These are phyloP conservation scores for Atrina japonica DNA, from an alignment of 2,888 invertebrate species.

Conservation along the genomic window DNA sequence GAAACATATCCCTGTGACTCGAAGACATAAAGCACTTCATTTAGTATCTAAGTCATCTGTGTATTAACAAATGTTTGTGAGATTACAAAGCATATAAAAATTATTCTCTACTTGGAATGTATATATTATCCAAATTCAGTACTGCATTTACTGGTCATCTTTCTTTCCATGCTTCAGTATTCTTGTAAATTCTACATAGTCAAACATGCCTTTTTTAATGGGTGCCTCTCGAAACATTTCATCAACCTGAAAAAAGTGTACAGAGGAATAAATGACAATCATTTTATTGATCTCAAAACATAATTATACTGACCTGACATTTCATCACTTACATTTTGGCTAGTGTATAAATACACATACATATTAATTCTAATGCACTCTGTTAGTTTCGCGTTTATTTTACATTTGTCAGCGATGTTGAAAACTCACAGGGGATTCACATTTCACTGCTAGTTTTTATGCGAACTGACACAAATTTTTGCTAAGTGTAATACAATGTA, in stretches of 20 bases:
- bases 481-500: too few relatives aligned
- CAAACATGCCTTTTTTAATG: slow-evolving; percentile 94
- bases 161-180: slow-evolving; percentile 99
- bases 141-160: slow-evolving; percentile 83
- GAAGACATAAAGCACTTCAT: too few relatives aligned
- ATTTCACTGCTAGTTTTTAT: too few relatives aligned
- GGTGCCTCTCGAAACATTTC: slow-evolving; percentile 99
- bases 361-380: slow-evolving; percentile 32
- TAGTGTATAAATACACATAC: not conserved
- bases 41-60: too few relatives aligned
- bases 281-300: not conserved
- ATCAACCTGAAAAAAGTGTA: slow-evolving; percentile 85
- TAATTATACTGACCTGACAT: not conserved
- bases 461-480: too few relatives aligned
- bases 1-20: too few relatives aligned
- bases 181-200: slow-evolving; percentile 98
- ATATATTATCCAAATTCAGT: too few relatives aligned
- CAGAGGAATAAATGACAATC: too few relatives aligned
- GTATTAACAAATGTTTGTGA: not conserved
- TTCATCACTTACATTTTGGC: not conserved
- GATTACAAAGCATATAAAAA: slow-evolving; percentile 3
- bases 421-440: too few relatives aligned
- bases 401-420: too few relatives aligned
- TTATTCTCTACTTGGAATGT: not conserved
- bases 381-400: too few relatives aligned